Conservation (phyloP, 2,797 vertebrate genomes). For the Zenarchopterus dispar region DNA sequence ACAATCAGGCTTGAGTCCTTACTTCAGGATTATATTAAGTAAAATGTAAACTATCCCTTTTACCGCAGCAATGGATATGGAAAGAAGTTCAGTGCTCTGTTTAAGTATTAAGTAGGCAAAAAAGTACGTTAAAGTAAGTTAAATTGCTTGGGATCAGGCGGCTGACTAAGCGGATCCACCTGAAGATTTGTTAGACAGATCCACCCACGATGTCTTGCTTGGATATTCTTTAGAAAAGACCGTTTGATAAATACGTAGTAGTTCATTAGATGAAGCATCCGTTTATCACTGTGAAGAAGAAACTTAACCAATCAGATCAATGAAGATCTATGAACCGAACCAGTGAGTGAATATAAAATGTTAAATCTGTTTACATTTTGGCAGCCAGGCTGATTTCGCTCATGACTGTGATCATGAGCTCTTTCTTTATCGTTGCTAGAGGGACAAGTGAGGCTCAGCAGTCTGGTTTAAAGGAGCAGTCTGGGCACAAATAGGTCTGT, state of each 20-base stretch:
- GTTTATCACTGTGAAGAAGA: neutral
- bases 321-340: neutral
- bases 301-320: neutral
- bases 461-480: neutral
- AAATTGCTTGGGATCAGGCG: conserved; percentile 43
- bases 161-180: conserved; percentile 38
- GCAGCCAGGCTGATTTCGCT: neutral
- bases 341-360: neutral
- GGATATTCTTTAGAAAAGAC: neutral
- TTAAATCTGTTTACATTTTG: neutral
- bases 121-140: conserved; percentile 4
- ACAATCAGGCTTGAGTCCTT: conserved; percentile 34
- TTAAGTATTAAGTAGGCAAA: conserved; percentile 41
- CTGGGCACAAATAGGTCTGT: too few species aligned
- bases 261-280: neutral
- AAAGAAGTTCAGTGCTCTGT: conserved; percentile 3
- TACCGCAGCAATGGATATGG: conserved; percentile 5
- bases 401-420: conserved; percentile 13
- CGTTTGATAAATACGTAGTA: neutral
- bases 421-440: conserved; percentile 36
- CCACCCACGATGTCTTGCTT: too few species aligned
- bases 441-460: conserved; percentile 41
- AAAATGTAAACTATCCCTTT: conserved; percentile 42
- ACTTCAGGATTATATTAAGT: conserved; percentile 37
- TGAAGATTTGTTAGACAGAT: conserved; percentile 1